phyloP scores from a whole-genome alignment of 1,140 invertebrate species.

The Bilobella aurantiaca region DNA sequence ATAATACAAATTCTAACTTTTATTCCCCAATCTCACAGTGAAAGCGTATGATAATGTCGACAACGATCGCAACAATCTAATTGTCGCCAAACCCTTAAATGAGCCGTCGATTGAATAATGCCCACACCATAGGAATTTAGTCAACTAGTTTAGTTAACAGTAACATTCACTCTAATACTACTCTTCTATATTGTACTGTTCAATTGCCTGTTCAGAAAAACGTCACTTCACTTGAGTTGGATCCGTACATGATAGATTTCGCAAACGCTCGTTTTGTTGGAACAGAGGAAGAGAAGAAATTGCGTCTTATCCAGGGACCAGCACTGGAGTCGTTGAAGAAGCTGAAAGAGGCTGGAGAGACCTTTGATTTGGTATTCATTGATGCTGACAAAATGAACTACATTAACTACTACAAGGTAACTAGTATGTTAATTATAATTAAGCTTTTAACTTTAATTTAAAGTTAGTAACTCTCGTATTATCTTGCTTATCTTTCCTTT shows the following conservation, averaged over 20 bases:
- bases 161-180: no score
- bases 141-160: no score
- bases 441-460: no score
- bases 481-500: neutral
- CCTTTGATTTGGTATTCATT: constrained; percentile 30
- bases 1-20: no score
- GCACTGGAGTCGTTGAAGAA: constrained; percentile 19
- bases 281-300: constrained; percentile 21
- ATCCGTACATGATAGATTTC: constrained; percentile 25
- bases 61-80: no score
- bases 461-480: no score
- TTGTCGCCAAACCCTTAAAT: no score
- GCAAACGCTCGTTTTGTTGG: constrained; percentile 13
- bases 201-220: constrained; percentile 22
- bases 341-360: constrained; percentile 19
- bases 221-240: constrained; percentile 21
- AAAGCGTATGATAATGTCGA: no score
- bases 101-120: no score
- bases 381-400: constrained; percentile 31
- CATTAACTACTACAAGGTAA: constrained; percentile 33
- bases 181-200: neutral
- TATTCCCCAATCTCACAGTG: no score
- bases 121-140: no score
- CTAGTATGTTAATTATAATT: no score
- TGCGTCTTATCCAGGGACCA: constrained; percentile 21